Percentiles rank a stretch among this genome's conserved stretches.
phyloP scores from a whole-genome alignment of 2,797 vertebrate genomes.

The Gallinago stenura region DNA sequence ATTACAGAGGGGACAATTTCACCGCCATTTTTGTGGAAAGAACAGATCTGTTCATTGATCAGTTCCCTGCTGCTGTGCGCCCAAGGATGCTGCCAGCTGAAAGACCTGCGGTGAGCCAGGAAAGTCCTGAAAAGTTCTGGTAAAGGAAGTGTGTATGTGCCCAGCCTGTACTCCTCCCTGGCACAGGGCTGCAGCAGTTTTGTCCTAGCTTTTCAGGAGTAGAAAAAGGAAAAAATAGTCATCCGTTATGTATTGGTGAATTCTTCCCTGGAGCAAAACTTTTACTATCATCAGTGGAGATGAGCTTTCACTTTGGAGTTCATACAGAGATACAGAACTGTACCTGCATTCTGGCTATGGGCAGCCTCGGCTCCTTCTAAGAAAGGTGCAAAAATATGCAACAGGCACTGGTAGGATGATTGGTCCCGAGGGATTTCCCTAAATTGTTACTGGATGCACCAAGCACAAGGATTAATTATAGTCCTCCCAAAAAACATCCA shows the following conservation, averaged over 20 bases:
- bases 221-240: not conserved
- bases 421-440: not conserved
- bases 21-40: not conserved
- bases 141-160: not conserved
- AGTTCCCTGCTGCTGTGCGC: not conserved
- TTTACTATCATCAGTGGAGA: not conserved
- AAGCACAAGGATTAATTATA: not conserved
- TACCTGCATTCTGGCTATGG: not conserved
- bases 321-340: not conserved
- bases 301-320: not conserved
- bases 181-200: not conserved
- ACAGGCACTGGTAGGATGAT: not conserved
- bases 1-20: not conserved
- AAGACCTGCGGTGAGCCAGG: not conserved
- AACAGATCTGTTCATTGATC: fast-evolving
- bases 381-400: not conserved
- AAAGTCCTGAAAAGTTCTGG: not conserved
- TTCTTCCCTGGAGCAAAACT: not conserved
- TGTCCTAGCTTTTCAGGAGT: not conserved
- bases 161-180: not conserved
- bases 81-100: not conserved
- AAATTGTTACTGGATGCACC: not conserved
- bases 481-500: not conserved
- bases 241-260: not conserved
- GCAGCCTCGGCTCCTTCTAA: not conserved